These are phyloP conservation scores for Myzus persicae DNA, from an alignment of 1,140 invertebrate species.

Conservation along the genomic window DNA sequence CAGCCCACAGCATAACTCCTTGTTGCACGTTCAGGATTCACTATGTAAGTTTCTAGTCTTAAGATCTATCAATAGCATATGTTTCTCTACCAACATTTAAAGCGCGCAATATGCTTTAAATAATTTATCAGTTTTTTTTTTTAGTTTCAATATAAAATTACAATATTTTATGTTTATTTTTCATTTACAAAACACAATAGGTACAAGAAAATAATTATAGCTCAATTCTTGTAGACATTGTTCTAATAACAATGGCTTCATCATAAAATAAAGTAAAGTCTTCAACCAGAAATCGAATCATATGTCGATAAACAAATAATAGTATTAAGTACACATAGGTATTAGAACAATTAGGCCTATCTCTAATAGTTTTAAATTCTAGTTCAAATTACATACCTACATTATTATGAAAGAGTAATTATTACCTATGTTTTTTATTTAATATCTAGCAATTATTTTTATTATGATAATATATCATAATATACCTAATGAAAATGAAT, in stretches of 20 bases:
- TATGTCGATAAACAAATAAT: slow-evolving; percentile 10
- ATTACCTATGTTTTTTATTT: background rate
- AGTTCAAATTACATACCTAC: background rate
- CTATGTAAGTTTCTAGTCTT: slow-evolving; percentile 21
- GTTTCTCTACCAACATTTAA: slow-evolving; percentile 44
- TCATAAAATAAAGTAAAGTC: background rate
- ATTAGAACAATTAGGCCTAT: background rate
- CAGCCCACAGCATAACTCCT: background rate
- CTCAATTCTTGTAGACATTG: background rate
- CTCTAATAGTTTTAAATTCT: background rate
- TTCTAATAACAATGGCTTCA: background rate
- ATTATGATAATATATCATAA: background rate
- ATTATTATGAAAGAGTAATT: background rate
- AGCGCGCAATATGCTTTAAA: background rate
- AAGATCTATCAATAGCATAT: slow-evolving; percentile 46
- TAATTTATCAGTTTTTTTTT: slow-evolving; percentile 26
- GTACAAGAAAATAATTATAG: background rate
- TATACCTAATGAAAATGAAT: background rate
- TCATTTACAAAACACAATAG: background rate
- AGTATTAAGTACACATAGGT: background rate
- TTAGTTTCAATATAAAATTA: background rate
- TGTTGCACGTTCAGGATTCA: background rate
- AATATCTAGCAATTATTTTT: background rate
- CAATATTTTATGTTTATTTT: background rate
- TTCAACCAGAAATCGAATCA: background rate